Conservation (phyloP, 2,888 invertebrate species). For the Yponomeuta evonymella region DNA sequence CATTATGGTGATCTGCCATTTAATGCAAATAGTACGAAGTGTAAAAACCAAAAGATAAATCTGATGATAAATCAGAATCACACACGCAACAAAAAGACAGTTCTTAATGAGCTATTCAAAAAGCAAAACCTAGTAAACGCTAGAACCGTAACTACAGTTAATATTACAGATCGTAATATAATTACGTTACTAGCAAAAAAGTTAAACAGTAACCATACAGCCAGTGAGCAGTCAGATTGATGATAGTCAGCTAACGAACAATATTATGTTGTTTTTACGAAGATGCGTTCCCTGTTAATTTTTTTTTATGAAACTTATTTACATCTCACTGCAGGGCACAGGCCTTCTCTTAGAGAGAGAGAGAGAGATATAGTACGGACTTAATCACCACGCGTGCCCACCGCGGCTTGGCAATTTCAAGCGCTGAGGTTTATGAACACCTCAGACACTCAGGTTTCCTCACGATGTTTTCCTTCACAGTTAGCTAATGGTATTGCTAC, state of each 20-base stretch:
- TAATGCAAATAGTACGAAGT: neutral
- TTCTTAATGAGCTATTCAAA: constrained; percentile 3
- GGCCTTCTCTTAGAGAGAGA: too few relatives aligned
- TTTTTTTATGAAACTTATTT: too few relatives aligned
- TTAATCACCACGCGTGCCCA: too few relatives aligned
- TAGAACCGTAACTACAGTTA: neutral
- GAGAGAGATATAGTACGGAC: too few relatives aligned
- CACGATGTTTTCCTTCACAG: too few relatives aligned
- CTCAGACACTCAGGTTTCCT: too few relatives aligned
- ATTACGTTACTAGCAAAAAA: neutral
- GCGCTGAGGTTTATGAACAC: too few relatives aligned
- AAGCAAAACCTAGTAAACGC: neutral
- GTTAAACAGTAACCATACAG: neutral
- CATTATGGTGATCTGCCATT: neutral
- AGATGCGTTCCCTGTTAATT: neutral
- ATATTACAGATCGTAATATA: neutral
- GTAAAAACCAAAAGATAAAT: neutral
- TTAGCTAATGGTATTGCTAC: too few relatives aligned
- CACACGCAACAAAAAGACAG: neutral
- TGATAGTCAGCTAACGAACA: neutral
- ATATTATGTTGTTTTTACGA: neutral
- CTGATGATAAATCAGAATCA: neutral
- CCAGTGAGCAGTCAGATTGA: neutral
- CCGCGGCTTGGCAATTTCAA: too few relatives aligned
- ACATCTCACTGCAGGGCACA: too few relatives aligned